phyloP scores from a whole-genome alignment of 2,888 invertebrate genomes.

The Orthonychiurus folsomi region DNA sequence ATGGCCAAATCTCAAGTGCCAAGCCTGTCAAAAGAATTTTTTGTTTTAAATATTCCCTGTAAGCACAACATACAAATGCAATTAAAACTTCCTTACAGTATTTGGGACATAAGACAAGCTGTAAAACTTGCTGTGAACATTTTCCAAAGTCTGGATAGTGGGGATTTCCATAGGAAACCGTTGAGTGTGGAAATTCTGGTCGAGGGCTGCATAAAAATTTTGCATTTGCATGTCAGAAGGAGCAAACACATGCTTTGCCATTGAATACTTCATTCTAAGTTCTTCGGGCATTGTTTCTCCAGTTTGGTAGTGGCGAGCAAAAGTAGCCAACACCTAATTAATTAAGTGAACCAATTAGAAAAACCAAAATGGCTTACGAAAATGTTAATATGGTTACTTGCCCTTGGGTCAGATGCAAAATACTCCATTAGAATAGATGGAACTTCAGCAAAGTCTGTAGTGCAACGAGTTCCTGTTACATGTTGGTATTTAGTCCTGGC shows the following conservation, averaged over 20 bases:
- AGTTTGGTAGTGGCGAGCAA: slow-evolving; percentile 85
- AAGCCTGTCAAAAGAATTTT: slow-evolving; percentile 56
- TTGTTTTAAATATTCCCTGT: too few species aligned
- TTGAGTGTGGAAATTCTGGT: slow-evolving; percentile 74
- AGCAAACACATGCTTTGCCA: slow-evolving; percentile 75
- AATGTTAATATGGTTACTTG: slow-evolving; percentile 40
- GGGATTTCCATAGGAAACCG: slow-evolving; percentile 48
- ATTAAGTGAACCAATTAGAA: not conserved
- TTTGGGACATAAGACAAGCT: slow-evolving; percentile 75
- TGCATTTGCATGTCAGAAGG: slow-evolving; percentile 83
- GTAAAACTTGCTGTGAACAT: slow-evolving; percentile 73
- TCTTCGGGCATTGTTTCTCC: slow-evolving; percentile 70
- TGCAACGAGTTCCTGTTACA: slow-evolving; percentile 91
- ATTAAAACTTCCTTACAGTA: slow-evolving; percentile 54
- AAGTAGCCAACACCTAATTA: slow-evolving; percentile 64
- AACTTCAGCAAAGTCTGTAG: slow-evolving; percentile 97
- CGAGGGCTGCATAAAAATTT: slow-evolving; percentile 83
- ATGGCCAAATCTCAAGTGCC: slow-evolving; percentile 93
- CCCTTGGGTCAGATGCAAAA: slow-evolving; percentile 80
- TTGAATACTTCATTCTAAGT: slow-evolving; percentile 68
- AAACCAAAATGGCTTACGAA: slow-evolving; percentile 10
- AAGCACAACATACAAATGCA: not conserved
- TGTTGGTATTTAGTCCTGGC: slow-evolving; percentile 93
- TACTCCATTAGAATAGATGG: slow-evolving; percentile 99
- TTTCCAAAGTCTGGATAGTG: slow-evolving; percentile 65